Percentiles rank a stretch among this genome's conserved stretches.
Evolutionary conservation across 1,140 invertebrate genomes (phyloP).

Genomic region (Leptoteleia sp.): DNA sequence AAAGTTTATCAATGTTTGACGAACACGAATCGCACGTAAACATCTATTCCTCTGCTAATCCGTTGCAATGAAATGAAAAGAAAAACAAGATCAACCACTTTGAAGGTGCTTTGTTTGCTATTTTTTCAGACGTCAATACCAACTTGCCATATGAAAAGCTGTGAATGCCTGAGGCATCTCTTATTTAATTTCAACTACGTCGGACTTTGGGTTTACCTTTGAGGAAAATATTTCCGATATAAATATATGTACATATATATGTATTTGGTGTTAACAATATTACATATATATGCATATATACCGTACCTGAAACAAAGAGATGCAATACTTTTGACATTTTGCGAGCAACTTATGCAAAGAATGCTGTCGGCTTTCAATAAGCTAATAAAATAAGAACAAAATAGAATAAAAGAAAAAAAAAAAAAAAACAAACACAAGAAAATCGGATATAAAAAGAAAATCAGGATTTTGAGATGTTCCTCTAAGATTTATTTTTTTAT

Average conservation of each 20-base stretch:
- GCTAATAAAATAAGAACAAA: too few species aligned
- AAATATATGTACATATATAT: background rate
- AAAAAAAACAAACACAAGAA: too few species aligned
- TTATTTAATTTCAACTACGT: slow-evolving; percentile 78
- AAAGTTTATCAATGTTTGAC: slow-evolving; percentile 37
- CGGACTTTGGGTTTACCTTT: slow-evolving; percentile 73
- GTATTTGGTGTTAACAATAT: too few species aligned
- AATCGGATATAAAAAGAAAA: too few species aligned
- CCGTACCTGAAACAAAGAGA: slow-evolving; percentile 18
- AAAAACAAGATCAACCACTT: slow-evolving; percentile 48
- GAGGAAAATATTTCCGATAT: slow-evolving; percentile 26
- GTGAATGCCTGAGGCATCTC: slow-evolving; percentile 82
- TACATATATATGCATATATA: slow-evolving; percentile 5
- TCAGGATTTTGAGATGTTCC: slow-evolving; percentile 23
- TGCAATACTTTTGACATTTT: slow-evolving; percentile 38
- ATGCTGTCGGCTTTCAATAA: slow-evolving; percentile 57
- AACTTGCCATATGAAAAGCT: slow-evolving; percentile 94
- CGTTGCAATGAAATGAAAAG: slow-evolving; percentile 24
- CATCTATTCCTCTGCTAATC: slow-evolving; percentile 27
- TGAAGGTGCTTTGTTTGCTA: slow-evolving; percentile 82
- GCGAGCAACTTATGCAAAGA: slow-evolving; percentile 43
- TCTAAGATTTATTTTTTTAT: slow-evolving; percentile 38
- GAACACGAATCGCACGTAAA: slow-evolving; percentile 25
- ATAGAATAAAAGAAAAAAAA: background rate
- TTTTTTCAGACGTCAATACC: slow-evolving; percentile 93